phyloP scores from a whole-genome alignment of 2,888 invertebrate genomes.

The Sphaerophoria rueppellii region DNA sequence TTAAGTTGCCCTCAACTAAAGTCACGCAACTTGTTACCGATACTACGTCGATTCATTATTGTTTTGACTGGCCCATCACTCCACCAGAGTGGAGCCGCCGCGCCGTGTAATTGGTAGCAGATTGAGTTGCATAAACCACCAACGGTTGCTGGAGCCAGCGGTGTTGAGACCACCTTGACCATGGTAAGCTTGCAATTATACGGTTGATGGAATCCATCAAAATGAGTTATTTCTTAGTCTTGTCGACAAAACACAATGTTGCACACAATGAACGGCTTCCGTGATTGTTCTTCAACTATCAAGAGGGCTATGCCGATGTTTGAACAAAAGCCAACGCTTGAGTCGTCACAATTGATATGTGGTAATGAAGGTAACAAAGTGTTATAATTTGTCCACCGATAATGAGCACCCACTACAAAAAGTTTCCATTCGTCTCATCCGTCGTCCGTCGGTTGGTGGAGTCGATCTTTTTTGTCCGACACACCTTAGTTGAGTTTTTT shows the following conservation, averaged over 20 bases:
- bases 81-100: background rate
- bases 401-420: constrained; percentile 33
- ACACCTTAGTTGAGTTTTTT: constrained; percentile 51
- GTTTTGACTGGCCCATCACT: constrained; percentile 25
- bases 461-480: constrained; percentile 16
- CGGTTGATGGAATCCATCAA: constrained; percentile 43
- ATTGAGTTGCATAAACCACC: background rate
- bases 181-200: background rate
- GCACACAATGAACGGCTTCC: constrained; percentile 59
- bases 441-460: background rate
- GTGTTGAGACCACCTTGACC: constrained; percentile 50
- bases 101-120: background rate
- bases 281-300: constrained; percentile 30
- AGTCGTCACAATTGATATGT: constrained; percentile 1
- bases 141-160: background rate
- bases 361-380: constrained; percentile 64
- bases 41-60: constrained; percentile 5
- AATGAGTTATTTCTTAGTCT: constrained; percentile 51
- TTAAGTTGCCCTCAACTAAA: constrained; percentile 10
- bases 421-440: background rate
- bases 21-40: constrained; percentile 18
- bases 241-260: constrained; percentile 53
- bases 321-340: too few relatives aligned
- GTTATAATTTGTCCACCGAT: constrained; percentile 62
- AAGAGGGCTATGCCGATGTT: background rate